These are phyloP conservation scores for Leptopilina boulardi DNA, from an alignment of 1,140 invertebrate species.

Conservation along the genomic window DNA sequence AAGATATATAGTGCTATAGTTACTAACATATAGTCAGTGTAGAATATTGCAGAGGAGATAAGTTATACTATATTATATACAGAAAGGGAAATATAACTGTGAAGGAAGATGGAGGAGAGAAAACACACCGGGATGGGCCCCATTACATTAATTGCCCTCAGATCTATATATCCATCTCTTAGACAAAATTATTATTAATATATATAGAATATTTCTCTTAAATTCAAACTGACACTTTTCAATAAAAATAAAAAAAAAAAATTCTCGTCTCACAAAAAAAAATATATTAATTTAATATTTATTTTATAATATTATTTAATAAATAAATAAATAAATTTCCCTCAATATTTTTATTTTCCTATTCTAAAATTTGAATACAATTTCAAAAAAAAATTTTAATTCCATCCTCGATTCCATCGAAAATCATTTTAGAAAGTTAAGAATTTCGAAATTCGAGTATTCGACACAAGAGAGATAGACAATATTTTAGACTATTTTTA, in stretches of 20 bases:
- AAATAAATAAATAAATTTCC: too few species aligned
- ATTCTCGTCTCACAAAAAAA: too few species aligned
- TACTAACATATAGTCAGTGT: background rate
- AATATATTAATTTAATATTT: too few species aligned
- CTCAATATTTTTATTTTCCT: too few species aligned
- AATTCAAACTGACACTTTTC: background rate
- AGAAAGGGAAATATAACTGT: background rate
- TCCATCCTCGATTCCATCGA: too few species aligned
- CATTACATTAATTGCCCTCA: conserved; percentile 62
- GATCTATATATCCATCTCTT: conserved; percentile 41
- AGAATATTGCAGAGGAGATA: background rate
- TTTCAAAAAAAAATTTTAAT: too few species aligned
- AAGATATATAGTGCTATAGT: background rate
- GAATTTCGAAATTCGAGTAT: background rate
- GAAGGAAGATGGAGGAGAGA: conserved; percentile 36
- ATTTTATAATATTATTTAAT: too few species aligned
- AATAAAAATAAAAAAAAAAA: background rate
- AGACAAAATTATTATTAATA: conserved; percentile 28
- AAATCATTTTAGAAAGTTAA: background rate
- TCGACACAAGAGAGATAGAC: too few species aligned
- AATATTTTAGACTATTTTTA: too few species aligned
- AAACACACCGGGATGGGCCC: conserved; percentile 45
- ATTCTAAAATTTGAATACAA: too few species aligned
- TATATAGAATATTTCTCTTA: background rate
- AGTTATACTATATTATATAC: background rate